phyloP scores from a whole-genome alignment of 2,113 vertebrate species.

The Haemorhous mexicanus region DNA sequence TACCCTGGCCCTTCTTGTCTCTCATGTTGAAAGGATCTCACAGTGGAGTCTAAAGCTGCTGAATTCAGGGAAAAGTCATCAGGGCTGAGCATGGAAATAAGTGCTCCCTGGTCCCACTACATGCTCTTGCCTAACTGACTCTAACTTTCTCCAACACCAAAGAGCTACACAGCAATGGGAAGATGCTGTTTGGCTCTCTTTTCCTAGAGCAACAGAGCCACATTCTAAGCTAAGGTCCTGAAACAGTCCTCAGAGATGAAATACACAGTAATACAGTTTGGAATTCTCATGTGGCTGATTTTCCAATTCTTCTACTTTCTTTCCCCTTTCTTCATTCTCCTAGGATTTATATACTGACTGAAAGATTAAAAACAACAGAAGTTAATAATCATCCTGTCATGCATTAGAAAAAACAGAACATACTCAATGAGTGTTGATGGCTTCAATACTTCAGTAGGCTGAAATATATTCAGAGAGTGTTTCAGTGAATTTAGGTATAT shows the following conservation, averaged over 20 bases:
- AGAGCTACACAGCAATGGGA: background rate
- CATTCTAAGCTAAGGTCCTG: background rate
- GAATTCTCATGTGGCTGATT: background rate
- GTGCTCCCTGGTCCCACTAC: background rate
- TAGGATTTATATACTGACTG: slow-evolving; percentile 12
- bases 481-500: slow-evolving; percentile 28
- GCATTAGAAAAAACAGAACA: background rate
- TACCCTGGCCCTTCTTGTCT: background rate
- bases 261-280: background rate
- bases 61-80: background rate
- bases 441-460: background rate
- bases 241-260: background rate
- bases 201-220: background rate
- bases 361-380: slow-evolving; percentile 23
- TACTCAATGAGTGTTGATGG: background rate
- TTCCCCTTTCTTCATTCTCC: background rate
- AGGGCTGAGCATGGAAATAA: background rate
- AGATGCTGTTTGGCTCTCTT: background rate
- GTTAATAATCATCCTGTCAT: background rate
- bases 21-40: background rate
- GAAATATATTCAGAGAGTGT: slow-evolving; percentile 1
- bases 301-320: background rate
- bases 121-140: background rate
- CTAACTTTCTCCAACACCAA: background rate
- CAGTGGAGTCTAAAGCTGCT: background rate